Evolutionary conservation across 2,888 invertebrate species (phyloP).

Genomic region (Nymphalis urticae): DNA sequence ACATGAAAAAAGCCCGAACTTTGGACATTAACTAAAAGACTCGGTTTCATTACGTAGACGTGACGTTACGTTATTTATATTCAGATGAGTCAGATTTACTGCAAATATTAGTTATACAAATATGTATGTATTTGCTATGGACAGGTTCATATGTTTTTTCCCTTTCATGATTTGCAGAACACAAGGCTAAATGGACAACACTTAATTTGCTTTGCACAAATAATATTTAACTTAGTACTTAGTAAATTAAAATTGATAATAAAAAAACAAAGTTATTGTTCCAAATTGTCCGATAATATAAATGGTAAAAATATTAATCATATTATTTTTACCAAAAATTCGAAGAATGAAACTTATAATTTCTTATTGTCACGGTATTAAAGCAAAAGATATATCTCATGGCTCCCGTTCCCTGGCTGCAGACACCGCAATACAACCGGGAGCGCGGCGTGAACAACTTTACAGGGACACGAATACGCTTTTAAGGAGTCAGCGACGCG

Average conservation of each 20-base stretch:
- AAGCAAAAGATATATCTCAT: conserved; percentile 23
- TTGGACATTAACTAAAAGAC: too few relatives aligned
- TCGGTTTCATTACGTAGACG: neutral
- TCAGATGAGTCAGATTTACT: neutral
- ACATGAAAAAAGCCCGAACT: too few relatives aligned
- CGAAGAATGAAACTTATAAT: conserved; percentile 4
- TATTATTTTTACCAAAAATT: neutral
- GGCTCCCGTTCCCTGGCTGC: conserved; percentile 16
- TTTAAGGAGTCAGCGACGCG: conserved; percentile 53
- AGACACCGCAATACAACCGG: conserved; percentile 35
- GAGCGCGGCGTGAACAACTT: conserved; percentile 53
- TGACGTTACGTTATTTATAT: neutral
- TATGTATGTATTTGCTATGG: neutral
- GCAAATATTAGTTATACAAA: conserved; percentile 5
- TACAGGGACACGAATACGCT: conserved; percentile 65
- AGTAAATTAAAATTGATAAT: too few relatives aligned
- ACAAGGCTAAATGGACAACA: neutral
- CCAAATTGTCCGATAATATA: too few relatives aligned
- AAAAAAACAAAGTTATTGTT: too few relatives aligned
- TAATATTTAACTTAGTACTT: too few relatives aligned
- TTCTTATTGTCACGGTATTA: conserved; percentile 16
- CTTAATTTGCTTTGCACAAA: too few relatives aligned
- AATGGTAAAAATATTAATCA: neutral
- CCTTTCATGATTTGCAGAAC: neutral
- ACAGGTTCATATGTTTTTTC: neutral